Conservation (phyloP, 2,797 vertebrate species). For the Dendrocincla fuliginosa region DNA sequence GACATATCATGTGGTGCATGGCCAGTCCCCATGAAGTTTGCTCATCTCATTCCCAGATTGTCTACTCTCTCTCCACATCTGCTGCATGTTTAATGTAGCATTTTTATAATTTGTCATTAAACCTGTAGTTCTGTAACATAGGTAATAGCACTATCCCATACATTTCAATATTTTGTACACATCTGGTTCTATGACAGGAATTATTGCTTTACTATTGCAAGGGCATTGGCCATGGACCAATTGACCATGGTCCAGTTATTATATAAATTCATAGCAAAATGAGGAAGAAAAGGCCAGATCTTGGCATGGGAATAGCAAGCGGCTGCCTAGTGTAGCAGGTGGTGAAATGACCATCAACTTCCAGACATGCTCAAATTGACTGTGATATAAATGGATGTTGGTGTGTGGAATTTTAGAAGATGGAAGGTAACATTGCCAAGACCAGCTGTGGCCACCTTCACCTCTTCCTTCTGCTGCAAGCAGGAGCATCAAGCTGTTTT, state of each 20-base stretch:
- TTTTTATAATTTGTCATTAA: neutral
- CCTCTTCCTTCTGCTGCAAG: neutral
- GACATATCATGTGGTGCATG: neutral
- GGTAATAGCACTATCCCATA: neutral
- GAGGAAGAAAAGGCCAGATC: neutral
- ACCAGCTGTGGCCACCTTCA: neutral
- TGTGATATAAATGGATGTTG: neutral
- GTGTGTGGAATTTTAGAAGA: neutral
- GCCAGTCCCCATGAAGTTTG: neutral
- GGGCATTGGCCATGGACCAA: neutral
- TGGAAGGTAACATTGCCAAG: neutral
- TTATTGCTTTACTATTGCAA: neutral
- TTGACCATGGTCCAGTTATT: neutral
- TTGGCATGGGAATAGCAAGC: neutral
- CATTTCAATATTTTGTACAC: neutral
- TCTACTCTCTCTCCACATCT: neutral
- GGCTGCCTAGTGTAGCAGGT: neutral
- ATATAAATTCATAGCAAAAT: neutral
- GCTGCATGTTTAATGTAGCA: neutral
- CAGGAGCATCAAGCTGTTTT: accelerated
- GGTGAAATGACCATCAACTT: neutral
- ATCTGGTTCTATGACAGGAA: neutral
- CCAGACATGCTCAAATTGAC: neutral
- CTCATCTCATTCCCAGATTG: neutral
- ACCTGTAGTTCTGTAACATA: neutral